phyloP scores from a whole-genome alignment of 1,140 invertebrate genomes.

The Nephotettix cincticeps region DNA sequence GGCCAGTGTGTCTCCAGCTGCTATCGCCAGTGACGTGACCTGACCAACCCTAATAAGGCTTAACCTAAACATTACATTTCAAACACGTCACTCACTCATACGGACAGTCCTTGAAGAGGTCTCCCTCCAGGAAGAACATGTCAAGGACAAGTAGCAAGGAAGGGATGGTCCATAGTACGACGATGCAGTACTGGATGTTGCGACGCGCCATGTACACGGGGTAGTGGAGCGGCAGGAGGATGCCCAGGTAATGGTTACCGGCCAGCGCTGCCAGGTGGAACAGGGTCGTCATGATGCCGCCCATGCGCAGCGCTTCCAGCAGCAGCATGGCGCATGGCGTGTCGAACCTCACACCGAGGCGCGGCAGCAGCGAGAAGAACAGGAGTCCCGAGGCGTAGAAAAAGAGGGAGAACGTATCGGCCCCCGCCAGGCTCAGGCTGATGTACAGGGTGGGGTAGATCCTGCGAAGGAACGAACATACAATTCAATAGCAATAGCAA shows the following conservation, averaged over 20 bases:
- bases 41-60: too few relatives aligned
- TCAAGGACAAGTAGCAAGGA: slow-evolving; percentile 53
- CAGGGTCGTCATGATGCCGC: slow-evolving; percentile 58
- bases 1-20: too few relatives aligned
- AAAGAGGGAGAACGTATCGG: slow-evolving; percentile 56
- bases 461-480: slow-evolving; percentile 34
- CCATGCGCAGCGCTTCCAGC: slow-evolving; percentile 55
- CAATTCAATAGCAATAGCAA: too few relatives aligned
- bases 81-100: background rate
- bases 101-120: slow-evolving; percentile 47
- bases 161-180: slow-evolving; percentile 56
- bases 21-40: too few relatives aligned
- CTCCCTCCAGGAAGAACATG: slow-evolving; percentile 49
- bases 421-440: slow-evolving; percentile 58
- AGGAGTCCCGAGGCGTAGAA: slow-evolving; percentile 52
- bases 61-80: too few relatives aligned
- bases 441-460: slow-evolving; percentile 60
- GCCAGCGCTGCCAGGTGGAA: slow-evolving; percentile 64
- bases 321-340: slow-evolving; percentile 45
- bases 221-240: slow-evolving; percentile 61
- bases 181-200: slow-evolving; percentile 49
- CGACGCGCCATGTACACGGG: slow-evolving; percentile 55
- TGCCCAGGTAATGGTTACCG: slow-evolving; percentile 67
- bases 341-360: slow-evolving; percentile 24
- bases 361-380: slow-evolving; percentile 53